phyloP scores from a whole-genome alignment of 2,113 vertebrate genomes.

The Corythaeola cristata region DNA sequence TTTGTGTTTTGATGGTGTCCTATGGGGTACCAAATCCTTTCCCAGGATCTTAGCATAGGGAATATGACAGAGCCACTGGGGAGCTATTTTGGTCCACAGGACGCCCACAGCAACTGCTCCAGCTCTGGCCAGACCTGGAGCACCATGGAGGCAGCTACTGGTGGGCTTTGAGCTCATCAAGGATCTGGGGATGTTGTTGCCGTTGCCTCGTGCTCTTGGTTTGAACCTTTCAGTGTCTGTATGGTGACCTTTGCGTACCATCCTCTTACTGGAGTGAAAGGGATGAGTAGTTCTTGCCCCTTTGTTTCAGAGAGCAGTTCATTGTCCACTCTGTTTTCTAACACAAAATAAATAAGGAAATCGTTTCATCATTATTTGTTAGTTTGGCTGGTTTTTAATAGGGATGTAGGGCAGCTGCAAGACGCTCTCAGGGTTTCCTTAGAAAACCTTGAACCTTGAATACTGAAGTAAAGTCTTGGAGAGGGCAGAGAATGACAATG shows the following conservation, averaged over 20 bases:
- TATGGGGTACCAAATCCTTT: background rate
- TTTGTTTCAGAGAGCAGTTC: conserved; percentile 58
- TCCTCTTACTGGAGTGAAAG: conserved; percentile 39
- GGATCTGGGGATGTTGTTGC: background rate
- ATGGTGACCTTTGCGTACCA: conserved; percentile 6
- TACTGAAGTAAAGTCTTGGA: background rate
- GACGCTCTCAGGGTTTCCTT: background rate
- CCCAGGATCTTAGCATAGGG: background rate
- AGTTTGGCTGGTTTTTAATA: conserved; percentile 53
- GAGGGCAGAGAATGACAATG: background rate
- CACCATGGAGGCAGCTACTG: background rate
- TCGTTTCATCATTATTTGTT: conserved; percentile 55
- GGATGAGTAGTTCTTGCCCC: background rate
- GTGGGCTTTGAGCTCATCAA: background rate
- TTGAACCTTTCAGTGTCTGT: conserved; percentile 34
- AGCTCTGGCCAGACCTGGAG: background rate
- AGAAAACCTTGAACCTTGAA: conserved; percentile 23
- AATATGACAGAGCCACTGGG: background rate
- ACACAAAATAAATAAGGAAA: conserved; percentile 62
- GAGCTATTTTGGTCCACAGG: background rate
- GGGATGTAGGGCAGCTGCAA: conserved; percentile 12
- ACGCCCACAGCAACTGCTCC: background rate
- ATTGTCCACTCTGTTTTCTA: conserved; percentile 57
- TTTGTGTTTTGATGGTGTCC: background rate
- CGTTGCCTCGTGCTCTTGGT: background rate